phyloP scores from a whole-genome alignment of 2,113 vertebrate species.

The Phaethon lepturus region DNA sequence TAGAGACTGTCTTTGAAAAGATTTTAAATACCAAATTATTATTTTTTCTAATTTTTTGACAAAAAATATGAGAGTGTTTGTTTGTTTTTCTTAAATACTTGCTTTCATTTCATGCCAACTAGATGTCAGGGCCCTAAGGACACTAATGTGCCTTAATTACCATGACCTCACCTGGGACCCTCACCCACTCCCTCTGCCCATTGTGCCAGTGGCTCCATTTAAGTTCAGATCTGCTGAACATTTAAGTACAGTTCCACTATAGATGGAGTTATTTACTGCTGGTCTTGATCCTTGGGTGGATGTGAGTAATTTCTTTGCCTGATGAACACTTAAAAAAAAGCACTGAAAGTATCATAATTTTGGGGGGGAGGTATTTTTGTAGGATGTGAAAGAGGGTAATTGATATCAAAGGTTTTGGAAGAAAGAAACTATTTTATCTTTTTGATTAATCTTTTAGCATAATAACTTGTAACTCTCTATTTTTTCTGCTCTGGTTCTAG shows the following conservation, averaged over 20 bases:
- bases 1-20: not conserved
- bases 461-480: not conserved
- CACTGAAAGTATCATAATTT: not conserved
- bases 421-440: not conserved
- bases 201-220: not conserved
- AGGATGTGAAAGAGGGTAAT: not conserved
- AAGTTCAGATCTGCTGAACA: not conserved
- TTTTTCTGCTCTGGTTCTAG: not conserved
- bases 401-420: not conserved
- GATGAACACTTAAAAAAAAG: not conserved
- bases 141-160: not conserved
- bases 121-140: not conserved
- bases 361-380: not conserved
- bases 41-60: not conserved
- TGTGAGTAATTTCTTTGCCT: not conserved
- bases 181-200: not conserved
- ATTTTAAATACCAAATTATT: not conserved
- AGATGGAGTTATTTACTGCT: not conserved
- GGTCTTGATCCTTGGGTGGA: not conserved
- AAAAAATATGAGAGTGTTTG: not conserved
- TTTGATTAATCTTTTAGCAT: not conserved
- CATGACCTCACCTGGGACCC: not conserved
- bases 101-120: not conserved
- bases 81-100: not conserved
- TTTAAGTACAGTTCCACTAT: not conserved